phyloP scores from a whole-genome alignment of 1,140 invertebrate genomes.

The Aphelinus certus region DNA sequence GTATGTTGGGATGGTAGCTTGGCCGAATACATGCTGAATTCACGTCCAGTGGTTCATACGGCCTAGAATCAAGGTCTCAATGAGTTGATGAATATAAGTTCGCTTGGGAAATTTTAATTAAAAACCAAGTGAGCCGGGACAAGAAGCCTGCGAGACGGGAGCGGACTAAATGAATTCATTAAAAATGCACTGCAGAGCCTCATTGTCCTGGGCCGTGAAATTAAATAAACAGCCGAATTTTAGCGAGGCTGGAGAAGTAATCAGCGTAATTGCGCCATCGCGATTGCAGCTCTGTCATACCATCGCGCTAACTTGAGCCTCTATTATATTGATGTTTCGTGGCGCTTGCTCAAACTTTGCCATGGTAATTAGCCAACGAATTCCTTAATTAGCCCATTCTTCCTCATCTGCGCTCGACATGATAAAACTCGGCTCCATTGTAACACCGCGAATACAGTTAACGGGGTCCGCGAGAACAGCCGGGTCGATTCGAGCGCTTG shows the following conservation, averaged over 20 bases:
- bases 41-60: too few species aligned
- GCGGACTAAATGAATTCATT: conserved; percentile 1
- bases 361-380: conserved; percentile 9
- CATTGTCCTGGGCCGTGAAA: background rate
- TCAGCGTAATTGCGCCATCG: background rate
- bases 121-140: background rate
- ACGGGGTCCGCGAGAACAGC: too few species aligned
- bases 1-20: too few species aligned
- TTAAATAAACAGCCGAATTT: background rate
- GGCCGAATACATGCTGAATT: too few species aligned
- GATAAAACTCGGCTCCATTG: too few species aligned
- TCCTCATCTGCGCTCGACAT: too few species aligned
- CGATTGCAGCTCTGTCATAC: background rate
- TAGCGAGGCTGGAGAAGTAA: background rate
- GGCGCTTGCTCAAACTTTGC: background rate
- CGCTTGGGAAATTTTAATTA: background rate
- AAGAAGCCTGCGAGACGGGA: background rate
- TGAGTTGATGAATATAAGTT: background rate
- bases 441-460: too few species aligned
- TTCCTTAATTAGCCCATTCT: background rate
- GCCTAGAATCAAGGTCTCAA: too few species aligned
- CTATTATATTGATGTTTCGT: conserved; percentile 1
- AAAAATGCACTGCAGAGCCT: background rate
- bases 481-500: too few species aligned
- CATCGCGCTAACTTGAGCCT: background rate